Conservation (phyloP, 2,888 invertebrate species). For the Philhelius pedissequus region DNA sequence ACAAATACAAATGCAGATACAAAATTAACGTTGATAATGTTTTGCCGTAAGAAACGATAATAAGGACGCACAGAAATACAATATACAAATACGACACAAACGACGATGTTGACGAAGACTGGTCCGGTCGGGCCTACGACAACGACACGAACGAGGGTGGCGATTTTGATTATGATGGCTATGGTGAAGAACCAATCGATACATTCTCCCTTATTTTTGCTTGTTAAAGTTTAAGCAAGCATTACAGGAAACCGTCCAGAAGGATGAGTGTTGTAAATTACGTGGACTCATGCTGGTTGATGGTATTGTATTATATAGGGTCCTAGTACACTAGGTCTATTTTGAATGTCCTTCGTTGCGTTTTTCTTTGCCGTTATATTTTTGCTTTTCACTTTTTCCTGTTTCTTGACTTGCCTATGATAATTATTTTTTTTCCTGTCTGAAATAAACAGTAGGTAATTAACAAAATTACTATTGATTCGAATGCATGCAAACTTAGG, state of each 20-base stretch:
- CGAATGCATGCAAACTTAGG: no score
- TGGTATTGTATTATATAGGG: constrained; percentile 31
- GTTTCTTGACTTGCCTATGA: constrained; percentile 44
- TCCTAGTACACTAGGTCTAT: background rate
- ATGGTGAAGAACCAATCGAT: constrained; percentile 61
- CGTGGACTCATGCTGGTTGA: background rate
- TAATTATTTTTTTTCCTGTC: constrained; percentile 10
- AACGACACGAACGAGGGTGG: constrained; percentile 31
- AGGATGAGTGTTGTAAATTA: constrained; percentile 39
- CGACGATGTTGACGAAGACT: constrained; percentile 65
- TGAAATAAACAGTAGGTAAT: constrained; percentile 58
- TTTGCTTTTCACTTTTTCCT: constrained; percentile 22
- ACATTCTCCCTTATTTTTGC: constrained; percentile 43
- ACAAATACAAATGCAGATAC: background rate
- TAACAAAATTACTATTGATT: constrained; percentile 58
- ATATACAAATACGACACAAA: constrained; percentile 50
- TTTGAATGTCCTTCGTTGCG: constrained; percentile 47
- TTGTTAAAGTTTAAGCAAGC: constrained; percentile 33
- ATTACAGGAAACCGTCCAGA: constrained; percentile 55
- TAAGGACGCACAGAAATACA: constrained; percentile 42
- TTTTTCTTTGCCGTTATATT: constrained; percentile 25
- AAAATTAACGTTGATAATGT: constrained; percentile 34
- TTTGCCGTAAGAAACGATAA: constrained; percentile 52
- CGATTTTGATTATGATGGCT: constrained; percentile 50
- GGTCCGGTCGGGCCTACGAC: constrained; percentile 32